Evolutionary conservation across 2,888 invertebrate genomes (phyloP), one percentile per base, ranked within the genome.

Genomic region (Myopa testacea): DNA sequence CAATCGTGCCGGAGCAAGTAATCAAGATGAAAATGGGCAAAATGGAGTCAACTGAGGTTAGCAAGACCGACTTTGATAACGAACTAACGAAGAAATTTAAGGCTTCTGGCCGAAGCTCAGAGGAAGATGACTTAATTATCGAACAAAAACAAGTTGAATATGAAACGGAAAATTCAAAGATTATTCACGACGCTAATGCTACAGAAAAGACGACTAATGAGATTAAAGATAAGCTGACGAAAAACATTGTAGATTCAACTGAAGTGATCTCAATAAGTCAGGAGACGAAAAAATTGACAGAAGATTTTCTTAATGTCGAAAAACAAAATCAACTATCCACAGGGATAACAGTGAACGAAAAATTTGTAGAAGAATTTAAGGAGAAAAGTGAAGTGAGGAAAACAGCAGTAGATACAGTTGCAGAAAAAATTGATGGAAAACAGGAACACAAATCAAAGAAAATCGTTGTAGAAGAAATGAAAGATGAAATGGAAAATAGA

Each of bases 1-100:
- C 87, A 1, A 82, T 86, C 26, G 86, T 88, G 8, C 86, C 90
- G 7, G 90, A 90, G 14, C 89, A 89, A 79, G 84, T 90, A 4
- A 85, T 88, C 12, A 90, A 90, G 83, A 86, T 90, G 82, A 90
- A 90, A 83, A 86, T 89, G 81, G 88, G 87, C 10, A 88, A 88
- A 84, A 84, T 88, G 79, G 89, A 89, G 58, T 83, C 87, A 0
- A 80, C 84, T 7, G 89, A 89, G 80, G 81, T 90, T 0, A 88
- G 85, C 75, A 89, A 89, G 78, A 85, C 84, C 37, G 90, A 89
- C 19, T 90, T 90, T 79, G 89, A 90, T 69, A 88, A 86, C 78
- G 90, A 90, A 78, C 75, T 89, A 67, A 88, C 88, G 26, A 88
- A 88, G 79, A 90, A 89, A 78, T 84, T 90, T 55, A 88, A 87